phyloP scores from a whole-genome alignment of 2,888 invertebrate species.

The Hyalella azteca region DNA sequence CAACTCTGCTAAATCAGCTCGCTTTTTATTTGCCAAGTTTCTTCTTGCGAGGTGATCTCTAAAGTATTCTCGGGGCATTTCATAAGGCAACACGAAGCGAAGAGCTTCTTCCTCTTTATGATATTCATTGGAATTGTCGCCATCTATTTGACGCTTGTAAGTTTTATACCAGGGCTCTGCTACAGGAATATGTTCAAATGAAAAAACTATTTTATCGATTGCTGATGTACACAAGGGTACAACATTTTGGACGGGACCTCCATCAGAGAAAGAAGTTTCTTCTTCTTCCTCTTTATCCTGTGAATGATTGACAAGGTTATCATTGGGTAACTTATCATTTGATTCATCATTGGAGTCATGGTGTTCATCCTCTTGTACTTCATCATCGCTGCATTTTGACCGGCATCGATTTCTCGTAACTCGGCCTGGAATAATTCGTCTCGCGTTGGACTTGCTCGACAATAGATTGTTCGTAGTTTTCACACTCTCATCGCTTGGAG shows the following conservation, averaged over 20 bases:
- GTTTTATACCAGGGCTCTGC: conserved; percentile 57
- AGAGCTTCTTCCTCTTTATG: conserved; percentile 49
- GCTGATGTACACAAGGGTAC: background rate
- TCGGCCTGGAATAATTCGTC: background rate
- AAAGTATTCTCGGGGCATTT: conserved; percentile 58
- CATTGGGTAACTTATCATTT: background rate
- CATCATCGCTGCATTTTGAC: background rate
- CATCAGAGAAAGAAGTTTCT: background rate
- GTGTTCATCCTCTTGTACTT: conserved; percentile 1
- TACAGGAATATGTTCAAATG: conserved; percentile 56
- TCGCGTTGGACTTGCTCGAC: conserved; percentile 11
- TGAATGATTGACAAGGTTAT: background rate
- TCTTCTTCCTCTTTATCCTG: background rate
- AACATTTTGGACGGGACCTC: conserved; percentile 25
- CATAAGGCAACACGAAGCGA: conserved; percentile 56
- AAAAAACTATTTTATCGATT: conserved; percentile 51
- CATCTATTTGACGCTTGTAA: conserved; percentile 56
- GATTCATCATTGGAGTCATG: background rate
- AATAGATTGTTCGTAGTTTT: background rate
- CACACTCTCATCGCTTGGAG: background rate
- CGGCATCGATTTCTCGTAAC: background rate
- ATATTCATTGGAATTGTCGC: conserved; percentile 50
- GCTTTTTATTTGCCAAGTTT: conserved; percentile 49
- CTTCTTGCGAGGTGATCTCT: conserved; percentile 51
- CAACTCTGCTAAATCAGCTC: conserved; percentile 55